Percentiles rank a stretch among this genome's conserved stretches.
phyloP scores from a whole-genome alignment of 2,888 invertebrate species.

The Rhaphigaster nebulosa region DNA sequence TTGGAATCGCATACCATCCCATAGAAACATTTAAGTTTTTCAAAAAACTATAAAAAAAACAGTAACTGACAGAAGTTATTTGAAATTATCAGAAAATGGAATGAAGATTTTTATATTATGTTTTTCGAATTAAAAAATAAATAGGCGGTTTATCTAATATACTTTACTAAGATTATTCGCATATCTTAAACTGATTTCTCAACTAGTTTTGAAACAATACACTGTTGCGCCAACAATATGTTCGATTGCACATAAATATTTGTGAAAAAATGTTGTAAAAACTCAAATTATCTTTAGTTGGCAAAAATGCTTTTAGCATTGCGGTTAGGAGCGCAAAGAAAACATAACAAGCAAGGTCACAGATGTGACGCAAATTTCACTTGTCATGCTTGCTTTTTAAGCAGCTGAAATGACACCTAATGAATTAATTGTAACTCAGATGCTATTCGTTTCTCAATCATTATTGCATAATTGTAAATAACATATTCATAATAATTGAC shows the following conservation, averaged over 20 bases:
- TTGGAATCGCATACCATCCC: background rate
- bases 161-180: background rate
- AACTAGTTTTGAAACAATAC: background rate
- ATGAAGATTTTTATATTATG: background rate
- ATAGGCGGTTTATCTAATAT: background rate
- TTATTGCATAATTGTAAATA: background rate
- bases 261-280: background rate
- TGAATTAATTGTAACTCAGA: background rate
- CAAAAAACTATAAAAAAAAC: no score
- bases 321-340: background rate
- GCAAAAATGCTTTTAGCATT: background rate
- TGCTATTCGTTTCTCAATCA: background rate
- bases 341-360: background rate
- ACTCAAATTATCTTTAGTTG: background rate
- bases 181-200: background rate
- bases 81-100: background rate
- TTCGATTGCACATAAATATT: background rate
- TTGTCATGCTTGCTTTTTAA: background rate
- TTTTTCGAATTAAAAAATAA: background rate
- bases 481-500: background rate
- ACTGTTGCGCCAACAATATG: background rate
- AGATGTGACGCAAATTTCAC: background rate
- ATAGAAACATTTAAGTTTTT: background rate
- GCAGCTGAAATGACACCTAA: background rate
- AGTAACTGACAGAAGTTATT: no score